phyloP scores from a whole-genome alignment of 2,113 vertebrate genomes.

The Microcebus lehilahytsara region DNA sequence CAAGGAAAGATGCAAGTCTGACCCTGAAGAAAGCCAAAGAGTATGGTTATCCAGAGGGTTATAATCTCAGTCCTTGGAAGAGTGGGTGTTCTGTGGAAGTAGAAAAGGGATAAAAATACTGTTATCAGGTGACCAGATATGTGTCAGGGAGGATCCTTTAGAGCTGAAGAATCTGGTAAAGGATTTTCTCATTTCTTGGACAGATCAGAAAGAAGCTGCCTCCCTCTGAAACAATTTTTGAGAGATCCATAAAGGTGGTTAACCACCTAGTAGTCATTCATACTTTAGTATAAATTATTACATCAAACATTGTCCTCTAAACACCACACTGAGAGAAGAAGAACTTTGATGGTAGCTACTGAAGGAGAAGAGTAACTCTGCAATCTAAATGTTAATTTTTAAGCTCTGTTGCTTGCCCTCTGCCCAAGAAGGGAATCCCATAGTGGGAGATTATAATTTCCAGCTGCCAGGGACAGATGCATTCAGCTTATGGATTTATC shows the following conservation, averaged over 20 bases:
- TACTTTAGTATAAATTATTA: neutral
- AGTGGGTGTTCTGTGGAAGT: neutral
- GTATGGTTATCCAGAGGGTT: neutral
- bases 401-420: neutral
- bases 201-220: neutral
- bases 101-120: neutral
- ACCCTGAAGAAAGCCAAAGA: neutral
- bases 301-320: neutral
- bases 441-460: conserved; percentile 55
- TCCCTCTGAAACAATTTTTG: conserved; percentile 1
- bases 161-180: neutral
- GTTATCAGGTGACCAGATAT: neutral
- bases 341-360: neutral
- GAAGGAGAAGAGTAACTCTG: neutral
- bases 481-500: conserved; percentile 45
- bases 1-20: neutral
- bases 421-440: neutral
- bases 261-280: neutral
- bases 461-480: conserved; percentile 64
- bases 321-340: neutral
- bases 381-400: conserved; percentile 28
- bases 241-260: neutral
- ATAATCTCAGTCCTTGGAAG: neutral
- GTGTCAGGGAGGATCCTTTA: neutral
- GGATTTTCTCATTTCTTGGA: neutral